Percentiles rank a stretch among this genome's conserved stretches.
Conservation (phyloP, 2,888 invertebrate genomes). For the Lymantria dispar region DNA sequence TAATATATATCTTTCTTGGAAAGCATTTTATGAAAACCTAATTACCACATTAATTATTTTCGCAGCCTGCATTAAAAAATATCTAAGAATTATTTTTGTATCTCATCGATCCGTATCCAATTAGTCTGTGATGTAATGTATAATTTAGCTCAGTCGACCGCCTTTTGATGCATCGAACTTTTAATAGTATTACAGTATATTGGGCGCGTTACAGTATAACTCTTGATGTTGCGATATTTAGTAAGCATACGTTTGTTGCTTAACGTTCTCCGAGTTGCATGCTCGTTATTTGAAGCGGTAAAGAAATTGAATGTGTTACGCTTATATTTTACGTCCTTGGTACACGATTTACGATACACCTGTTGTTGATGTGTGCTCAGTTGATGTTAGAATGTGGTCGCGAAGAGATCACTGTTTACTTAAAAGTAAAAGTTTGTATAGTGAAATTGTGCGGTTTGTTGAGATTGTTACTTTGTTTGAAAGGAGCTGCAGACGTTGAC, state of each 20-base stretch:
- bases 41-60: neutral
- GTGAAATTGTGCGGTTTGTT: slow-evolving; percentile 29
- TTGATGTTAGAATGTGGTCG: slow-evolving; percentile 47
- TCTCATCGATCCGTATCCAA: slow-evolving; percentile 38
- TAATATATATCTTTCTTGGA: neutral
- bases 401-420: slow-evolving; percentile 16
- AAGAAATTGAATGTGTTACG: slow-evolving; percentile 64
- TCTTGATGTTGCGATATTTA: slow-evolving; percentile 48
- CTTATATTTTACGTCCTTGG: slow-evolving; percentile 67
- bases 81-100: slow-evolving; percentile 7
- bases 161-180: slow-evolving; percentile 49
- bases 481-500: slow-evolving; percentile 86
- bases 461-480: slow-evolving; percentile 31
- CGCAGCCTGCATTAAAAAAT: neutral
- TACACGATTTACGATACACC: slow-evolving; percentile 58
- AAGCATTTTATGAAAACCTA: neutral
- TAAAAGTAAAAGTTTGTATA: slow-evolving; percentile 32
- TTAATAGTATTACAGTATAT: slow-evolving; percentile 42
- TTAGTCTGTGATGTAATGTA: slow-evolving; percentile 45
- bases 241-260: slow-evolving; percentile 58
- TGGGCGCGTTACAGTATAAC: slow-evolving; percentile 43
- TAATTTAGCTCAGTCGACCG: slow-evolving; percentile 48
- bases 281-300: slow-evolving; percentile 48
- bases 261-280: slow-evolving; percentile 63
- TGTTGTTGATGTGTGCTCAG: slow-evolving; percentile 49